A percentile compares a stretch with the other conserved stretches of the same genome.
phyloP scores from a whole-genome alignment of 2,113 vertebrate genomes.

The Thalassarche chlororhynchos region DNA sequence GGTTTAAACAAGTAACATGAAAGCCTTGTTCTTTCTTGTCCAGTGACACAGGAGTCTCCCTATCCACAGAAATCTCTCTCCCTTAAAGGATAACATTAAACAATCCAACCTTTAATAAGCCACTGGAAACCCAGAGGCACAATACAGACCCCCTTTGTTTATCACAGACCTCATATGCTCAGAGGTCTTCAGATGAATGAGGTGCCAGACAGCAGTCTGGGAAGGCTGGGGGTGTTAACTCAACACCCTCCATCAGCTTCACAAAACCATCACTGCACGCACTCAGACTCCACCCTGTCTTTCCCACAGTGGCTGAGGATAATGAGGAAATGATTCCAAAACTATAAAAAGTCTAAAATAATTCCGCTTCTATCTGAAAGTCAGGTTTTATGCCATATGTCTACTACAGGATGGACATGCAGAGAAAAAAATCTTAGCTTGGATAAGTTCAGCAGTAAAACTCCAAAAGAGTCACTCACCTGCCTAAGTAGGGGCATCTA shows the following conservation, averaged over 20 bases:
- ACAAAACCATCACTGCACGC: background rate
- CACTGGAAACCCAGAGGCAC: conserved; percentile 25
- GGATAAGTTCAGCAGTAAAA: background rate
- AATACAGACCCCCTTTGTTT: conserved; percentile 56
- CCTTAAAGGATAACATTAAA: conserved; percentile 43
- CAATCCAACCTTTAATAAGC: conserved; percentile 57
- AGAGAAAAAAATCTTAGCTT: background rate
- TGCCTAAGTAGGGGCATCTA: background rate
- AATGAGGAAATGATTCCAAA: background rate
- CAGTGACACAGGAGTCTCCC: conserved; percentile 1
- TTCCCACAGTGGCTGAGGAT: background rate
- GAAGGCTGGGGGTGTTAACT: conserved; percentile 21
- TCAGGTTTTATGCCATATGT: background rate
- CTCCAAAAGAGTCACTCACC: background rate
- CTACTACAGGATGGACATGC: background rate
- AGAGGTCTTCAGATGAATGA: conserved; percentile 63
- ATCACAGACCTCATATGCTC: conserved; percentile 2
- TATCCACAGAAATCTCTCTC: conserved; percentile 10
- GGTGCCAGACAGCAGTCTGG: conserved; percentile 51
- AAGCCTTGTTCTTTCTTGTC: conserved; percentile 31
- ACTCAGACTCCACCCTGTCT: background rate
- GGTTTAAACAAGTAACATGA: conserved; percentile 57
- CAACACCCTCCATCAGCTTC: conserved; percentile 27
- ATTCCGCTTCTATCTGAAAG: background rate
- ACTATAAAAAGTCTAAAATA: background rate